These are phyloP conservation scores for Eremophila alpestris DNA, from an alignment of 2,797 vertebrate genomes.

Conservation along the genomic window DNA sequence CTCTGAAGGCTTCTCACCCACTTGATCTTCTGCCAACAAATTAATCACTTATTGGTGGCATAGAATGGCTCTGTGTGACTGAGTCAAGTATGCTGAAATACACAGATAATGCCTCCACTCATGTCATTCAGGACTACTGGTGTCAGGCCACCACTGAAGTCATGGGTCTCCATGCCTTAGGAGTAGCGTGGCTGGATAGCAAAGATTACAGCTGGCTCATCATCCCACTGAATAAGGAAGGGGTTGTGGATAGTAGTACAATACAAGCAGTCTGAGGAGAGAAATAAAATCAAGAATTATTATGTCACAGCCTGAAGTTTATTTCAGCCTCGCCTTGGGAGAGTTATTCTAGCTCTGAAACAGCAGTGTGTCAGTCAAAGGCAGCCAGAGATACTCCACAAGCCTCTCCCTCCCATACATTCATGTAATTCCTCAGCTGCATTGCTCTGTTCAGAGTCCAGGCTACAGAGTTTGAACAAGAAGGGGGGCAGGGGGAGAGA, in stretches of 20 bases:
- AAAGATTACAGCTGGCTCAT: background rate
- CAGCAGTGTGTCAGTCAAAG: background rate
- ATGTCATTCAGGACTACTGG: background rate
- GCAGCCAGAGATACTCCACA: background rate
- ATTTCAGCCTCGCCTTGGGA: background rate
- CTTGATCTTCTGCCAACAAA: background rate
- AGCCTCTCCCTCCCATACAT: constrained; percentile 55
- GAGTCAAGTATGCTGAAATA: background rate
- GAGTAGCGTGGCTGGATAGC: background rate
- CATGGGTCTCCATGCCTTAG: background rate
- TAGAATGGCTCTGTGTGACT: background rate
- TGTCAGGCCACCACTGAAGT: background rate
- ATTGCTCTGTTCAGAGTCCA: background rate
- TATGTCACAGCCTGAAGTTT: background rate
- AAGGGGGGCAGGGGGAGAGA: background rate
- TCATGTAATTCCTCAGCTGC: constrained; percentile 62
- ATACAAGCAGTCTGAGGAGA: background rate
- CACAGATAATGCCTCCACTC: background rate
- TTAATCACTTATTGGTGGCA: background rate
- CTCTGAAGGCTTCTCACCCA: background rate
- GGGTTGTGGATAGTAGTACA: fast-evolving
- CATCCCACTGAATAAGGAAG: background rate
- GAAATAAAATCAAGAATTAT: background rate
- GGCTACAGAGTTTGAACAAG: background rate
- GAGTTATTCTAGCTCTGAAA: background rate